Percentiles rank a stretch among this genome's conserved stretches.
Conservation (phyloP, 1,140 invertebrate genomes). For the Calephelis nemesis region DNA sequence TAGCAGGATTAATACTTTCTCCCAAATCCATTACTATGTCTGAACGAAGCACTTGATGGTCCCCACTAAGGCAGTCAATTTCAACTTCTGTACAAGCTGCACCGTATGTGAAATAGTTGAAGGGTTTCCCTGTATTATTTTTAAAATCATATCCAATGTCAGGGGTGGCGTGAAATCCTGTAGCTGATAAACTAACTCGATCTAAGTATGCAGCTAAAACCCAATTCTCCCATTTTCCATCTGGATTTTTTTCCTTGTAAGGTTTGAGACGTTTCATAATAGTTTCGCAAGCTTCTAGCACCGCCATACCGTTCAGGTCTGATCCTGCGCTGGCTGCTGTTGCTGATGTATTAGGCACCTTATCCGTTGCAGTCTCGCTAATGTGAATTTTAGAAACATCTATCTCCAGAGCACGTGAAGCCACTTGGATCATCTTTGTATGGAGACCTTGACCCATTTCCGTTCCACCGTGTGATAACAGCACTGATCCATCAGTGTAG, state of each 20-base stretch:
- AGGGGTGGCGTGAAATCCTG: constrained; percentile 92
- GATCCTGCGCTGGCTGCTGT: constrained; percentile 95
- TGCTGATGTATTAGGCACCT: constrained; percentile 95
- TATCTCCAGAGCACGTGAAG: constrained; percentile 86
- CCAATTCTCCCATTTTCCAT: constrained; percentile 93
- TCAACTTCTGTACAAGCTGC: constrained; percentile 90
- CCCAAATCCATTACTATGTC: constrained; percentile 98
- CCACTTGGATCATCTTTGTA: constrained; percentile 96
- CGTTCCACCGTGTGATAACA: constrained; percentile 94
- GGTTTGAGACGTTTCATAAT: constrained; percentile 89
- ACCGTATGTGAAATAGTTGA: constrained; percentile 91
- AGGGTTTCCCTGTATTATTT: constrained; percentile 85
- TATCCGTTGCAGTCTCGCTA: constrained; percentile 93
- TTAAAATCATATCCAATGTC: constrained; percentile 88
- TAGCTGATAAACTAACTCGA: constrained; percentile 90
- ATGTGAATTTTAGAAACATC: constrained; percentile 90
- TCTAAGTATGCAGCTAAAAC: constrained; percentile 89
- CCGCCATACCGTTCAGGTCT: constrained; percentile 97
- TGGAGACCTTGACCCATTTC: constrained; percentile 98
- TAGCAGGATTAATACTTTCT: constrained; percentile 95
- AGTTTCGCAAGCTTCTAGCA: constrained; percentile 91
- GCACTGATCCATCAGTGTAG: constrained; percentile 94
- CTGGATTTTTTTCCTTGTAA: constrained; percentile 87
- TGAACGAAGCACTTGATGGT: constrained; percentile 91
- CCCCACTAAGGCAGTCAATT: constrained; percentile 93